Base-by-base conservation (phyloP, 53 echinoderm and acorn worm species). In the Apostichopus leukothele region DNA sequence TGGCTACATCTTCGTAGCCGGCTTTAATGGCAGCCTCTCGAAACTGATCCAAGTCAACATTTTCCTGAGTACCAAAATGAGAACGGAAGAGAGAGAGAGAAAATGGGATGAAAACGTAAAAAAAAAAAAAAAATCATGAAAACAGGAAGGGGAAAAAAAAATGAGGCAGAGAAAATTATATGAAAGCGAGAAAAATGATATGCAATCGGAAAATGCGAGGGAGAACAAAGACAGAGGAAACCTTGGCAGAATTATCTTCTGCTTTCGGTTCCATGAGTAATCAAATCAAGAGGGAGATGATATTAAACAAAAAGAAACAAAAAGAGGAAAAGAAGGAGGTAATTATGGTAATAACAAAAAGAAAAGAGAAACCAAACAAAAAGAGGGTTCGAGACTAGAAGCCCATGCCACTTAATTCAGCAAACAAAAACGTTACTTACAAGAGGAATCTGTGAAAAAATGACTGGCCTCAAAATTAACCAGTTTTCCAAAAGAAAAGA, bases 1-100 rank as follows among this genome's bases (percentile, higher is more conserved):
- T n/a, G n/a, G n/a, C n/a, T n/a, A 87, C 88, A 7, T 87, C 88
- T 25, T 74, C 88, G 55, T 75, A 87, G 9, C 88, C 88, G 50
- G 88, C 88, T 55, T 87, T 74, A 16, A 87, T 87, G 53, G 88
- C 88, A 25, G 88, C 88, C 52, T 87, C 74, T 51, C 88, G 74
- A 52, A 87, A 87, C 54, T 75, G 51, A 55, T 87, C 88, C 75
- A 74, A 50, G 88, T 87, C 88, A 54, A 87, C 19, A 51, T 75
- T 26, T 22, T 75, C 88, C 88, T 87, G 88, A 19, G 71, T 13
- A 71, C 18, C 71, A 18, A 19, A 19, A 71, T 6, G 18, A 71
- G 18, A 71, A 5, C 6, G 71, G 20, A 19, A 16, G 71, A 71
- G 18, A 19, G 6, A n/a, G 14, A 71, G 68, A 71, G 18, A 71